A percentile compares a stretch with the other conserved stretches of the same genome.
These are phyloP conservation scores for Onychostruthus taczanowskii DNA, from an alignment of 2,113 vertebrate genomes.

Conservation along the genomic window DNA sequence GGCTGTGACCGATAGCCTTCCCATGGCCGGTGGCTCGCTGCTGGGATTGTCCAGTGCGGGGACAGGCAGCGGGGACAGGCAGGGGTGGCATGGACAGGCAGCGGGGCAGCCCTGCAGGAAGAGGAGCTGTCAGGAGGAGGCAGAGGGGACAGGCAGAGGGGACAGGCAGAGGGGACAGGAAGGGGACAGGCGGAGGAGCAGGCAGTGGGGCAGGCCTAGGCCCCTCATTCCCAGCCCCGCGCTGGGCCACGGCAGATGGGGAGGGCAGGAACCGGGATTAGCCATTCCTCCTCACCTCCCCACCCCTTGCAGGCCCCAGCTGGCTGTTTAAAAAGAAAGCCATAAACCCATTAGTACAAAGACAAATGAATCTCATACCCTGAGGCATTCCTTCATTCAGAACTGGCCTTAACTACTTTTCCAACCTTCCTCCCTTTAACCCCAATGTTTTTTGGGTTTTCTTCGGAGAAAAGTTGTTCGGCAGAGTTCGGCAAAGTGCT, in stretches of 20 bases:
- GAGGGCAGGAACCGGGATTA: background rate
- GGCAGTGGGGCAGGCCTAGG: background rate
- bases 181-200: background rate
- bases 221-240: background rate
- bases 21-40: background rate
- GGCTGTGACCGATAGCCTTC: background rate
- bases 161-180: background rate
- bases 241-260: background rate
- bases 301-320: background rate
- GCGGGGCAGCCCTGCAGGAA: background rate
- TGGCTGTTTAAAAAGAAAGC: conserved; percentile 26
- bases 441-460: background rate
- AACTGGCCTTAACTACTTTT: conserved; percentile 20
- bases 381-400: conserved; percentile 30
- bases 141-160: background rate
- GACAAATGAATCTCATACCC: conserved; percentile 44
- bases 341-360: conserved; percentile 53
- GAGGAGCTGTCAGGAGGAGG: background rate
- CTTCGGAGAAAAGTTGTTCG: background rate
- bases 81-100: background rate
- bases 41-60: background rate
- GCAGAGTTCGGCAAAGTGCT: background rate
- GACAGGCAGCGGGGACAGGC: background rate
- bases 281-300: background rate
- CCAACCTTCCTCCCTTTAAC: background rate